Conservation (phyloP, 2,888 invertebrate species). For the Epinotia bilunana region DNA sequence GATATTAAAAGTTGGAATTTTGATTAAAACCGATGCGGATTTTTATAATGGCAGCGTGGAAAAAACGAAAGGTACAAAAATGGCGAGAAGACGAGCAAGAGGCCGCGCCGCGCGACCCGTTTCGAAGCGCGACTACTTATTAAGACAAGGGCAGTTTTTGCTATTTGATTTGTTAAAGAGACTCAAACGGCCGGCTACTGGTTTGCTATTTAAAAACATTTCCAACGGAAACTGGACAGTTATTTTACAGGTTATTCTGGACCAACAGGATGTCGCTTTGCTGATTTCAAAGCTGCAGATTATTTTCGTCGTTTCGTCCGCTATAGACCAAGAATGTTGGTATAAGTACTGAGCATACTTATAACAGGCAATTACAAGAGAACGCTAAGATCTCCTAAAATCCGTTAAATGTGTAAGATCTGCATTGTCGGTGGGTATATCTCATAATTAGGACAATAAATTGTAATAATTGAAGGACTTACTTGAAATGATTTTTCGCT, state of each 20-base stretch:
- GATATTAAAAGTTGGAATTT: slow-evolving; percentile 78
- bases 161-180: slow-evolving; percentile 83
- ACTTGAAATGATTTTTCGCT: slow-evolving; percentile 81
- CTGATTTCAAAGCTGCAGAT: slow-evolving; percentile 47
- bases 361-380: neutral
- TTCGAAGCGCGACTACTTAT: slow-evolving; percentile 77
- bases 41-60: slow-evolving; percentile 74
- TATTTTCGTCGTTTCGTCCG: slow-evolving; percentile 20
- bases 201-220: slow-evolving; percentile 82
- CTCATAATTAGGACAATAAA: neutral
- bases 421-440: neutral
- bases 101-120: slow-evolving; percentile 70
- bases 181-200: slow-evolving; percentile 73
- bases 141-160: slow-evolving; percentile 83
- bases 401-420: neutral
- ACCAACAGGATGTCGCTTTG: slow-evolving; percentile 64
- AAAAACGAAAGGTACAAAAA: slow-evolving; percentile 75
- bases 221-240: slow-evolving; percentile 83
- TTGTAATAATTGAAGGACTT: slow-evolving; percentile 43
- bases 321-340: neutral
- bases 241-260: slow-evolving; percentile 66
- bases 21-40: slow-evolving; percentile 78
- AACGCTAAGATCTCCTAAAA: neutral
- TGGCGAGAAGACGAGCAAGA: slow-evolving; percentile 71
- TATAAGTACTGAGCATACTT: neutral